A percentile compares a stretch with the other conserved stretches of the same genome.
phyloP scores from a whole-genome alignment of 2,888 invertebrate genomes.

The Drosophila demipolita region DNA sequence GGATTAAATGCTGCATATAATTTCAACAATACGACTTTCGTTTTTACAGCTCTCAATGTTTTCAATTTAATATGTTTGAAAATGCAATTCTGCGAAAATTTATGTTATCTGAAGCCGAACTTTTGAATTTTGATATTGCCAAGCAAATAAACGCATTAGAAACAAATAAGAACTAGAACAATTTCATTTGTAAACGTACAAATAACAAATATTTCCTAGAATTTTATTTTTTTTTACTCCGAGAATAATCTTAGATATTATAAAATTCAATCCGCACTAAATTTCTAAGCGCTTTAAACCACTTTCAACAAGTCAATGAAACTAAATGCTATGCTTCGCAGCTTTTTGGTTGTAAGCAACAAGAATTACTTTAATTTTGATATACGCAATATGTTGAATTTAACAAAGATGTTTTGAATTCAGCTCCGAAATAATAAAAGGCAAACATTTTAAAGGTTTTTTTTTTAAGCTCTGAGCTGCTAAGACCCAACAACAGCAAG shows the following conservation, averaged over 20 bases:
- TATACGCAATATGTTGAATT: not conserved
- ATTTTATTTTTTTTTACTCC: not conserved
- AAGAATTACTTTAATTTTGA: not conserved
- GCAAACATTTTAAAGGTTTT: conserved; percentile 7
- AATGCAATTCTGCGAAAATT: conserved; percentile 18
- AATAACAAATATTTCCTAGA: not conserved
- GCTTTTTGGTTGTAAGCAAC: not conserved
- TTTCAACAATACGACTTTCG: conserved; percentile 1
- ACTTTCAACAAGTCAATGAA: not conserved
- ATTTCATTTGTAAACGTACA: not conserved
- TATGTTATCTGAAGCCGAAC: not conserved
- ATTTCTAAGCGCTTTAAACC: not conserved
- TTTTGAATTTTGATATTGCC: not conserved
- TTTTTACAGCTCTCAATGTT: conserved; percentile 22
- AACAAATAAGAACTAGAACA: not conserved
- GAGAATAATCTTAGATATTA: too few species aligned
- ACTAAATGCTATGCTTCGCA: too few species aligned
- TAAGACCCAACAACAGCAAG: conserved; percentile 1
- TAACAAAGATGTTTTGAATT: not conserved
- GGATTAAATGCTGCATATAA: conserved; percentile 28
- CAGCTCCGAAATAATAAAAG: conserved; percentile 3
- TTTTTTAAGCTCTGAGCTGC: conserved; percentile 17
- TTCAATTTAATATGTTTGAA: conserved; percentile 11
- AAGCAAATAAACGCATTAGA: not conserved
- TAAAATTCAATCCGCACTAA: not conserved